Evolutionary conservation across 2,888 invertebrate species (phyloP).

Genomic region (Cataglyphis albicans): DNA sequence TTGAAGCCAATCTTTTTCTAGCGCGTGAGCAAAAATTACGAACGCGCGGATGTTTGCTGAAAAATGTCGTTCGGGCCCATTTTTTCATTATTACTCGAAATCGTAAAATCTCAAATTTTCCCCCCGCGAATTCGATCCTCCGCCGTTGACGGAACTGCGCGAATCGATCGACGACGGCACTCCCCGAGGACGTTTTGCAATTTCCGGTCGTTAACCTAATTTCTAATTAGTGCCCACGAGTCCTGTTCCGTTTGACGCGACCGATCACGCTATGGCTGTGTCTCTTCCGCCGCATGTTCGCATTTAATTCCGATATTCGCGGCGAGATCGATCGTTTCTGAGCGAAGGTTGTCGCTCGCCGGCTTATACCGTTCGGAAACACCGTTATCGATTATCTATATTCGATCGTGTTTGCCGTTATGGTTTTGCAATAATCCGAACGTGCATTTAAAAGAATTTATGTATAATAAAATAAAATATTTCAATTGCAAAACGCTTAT

Average conservation of each 20-base stretch:
- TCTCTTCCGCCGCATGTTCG: constrained; percentile 31
- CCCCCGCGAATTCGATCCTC: neutral
- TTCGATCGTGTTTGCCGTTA: neutral
- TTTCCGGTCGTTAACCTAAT: constrained; percentile 66
- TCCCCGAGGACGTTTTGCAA: constrained; percentile 52
- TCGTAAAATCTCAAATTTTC: neutral
- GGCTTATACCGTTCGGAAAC: neutral
- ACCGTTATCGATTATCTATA: neutral
- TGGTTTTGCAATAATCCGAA: neutral
- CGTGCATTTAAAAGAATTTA: neutral
- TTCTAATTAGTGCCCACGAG: constrained; percentile 61
- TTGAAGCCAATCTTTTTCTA: neutral
- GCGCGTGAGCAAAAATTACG: neutral
- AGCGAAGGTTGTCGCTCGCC: constrained; percentile 4
- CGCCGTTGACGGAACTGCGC: neutral
- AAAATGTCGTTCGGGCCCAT: no score
- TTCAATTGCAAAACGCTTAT: neutral
- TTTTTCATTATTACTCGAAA: no score
- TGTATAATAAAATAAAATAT: neutral
- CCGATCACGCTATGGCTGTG: constrained; percentile 42
- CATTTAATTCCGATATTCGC: constrained; percentile 47
- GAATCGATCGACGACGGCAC: constrained; percentile 21
- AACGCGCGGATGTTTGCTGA: neutral
- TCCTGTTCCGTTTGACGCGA: constrained; percentile 52
- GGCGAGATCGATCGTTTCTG: constrained; percentile 34